Conservation (phyloP, 2,797 vertebrate genomes). For the Squalus acanthias region DNA sequence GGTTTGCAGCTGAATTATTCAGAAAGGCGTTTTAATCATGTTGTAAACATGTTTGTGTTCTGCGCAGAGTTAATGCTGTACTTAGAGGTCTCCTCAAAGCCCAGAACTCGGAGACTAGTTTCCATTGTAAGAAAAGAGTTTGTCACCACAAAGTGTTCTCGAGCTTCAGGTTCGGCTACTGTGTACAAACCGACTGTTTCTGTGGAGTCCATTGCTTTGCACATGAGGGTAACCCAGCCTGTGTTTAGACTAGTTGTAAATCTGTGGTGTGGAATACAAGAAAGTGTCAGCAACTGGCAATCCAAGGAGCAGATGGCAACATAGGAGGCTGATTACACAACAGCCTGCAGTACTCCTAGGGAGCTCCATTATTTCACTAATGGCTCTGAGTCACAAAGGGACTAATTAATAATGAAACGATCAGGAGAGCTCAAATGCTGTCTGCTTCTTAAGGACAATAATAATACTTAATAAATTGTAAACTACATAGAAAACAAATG, state of each 20-base stretch:
- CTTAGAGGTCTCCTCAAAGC: not conserved
- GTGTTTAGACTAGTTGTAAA: not conserved
- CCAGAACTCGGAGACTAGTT: not conserved
- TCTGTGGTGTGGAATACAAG: not conserved
- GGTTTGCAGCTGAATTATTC: constrained; percentile 18
- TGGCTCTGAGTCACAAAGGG: constrained; percentile 26
- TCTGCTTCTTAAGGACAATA: constrained; percentile 22
- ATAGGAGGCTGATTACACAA: constrained; percentile 12
- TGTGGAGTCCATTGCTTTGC: not conserved
- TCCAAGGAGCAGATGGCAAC: constrained; percentile 3
- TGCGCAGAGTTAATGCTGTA: constrained; percentile 4
- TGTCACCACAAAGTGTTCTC: not conserved
- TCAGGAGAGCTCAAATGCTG: constrained; percentile 23
- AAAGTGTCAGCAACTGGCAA: not conserved
- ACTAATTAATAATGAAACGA: constrained; percentile 36
- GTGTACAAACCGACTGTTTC: not conserved
- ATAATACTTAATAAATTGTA: constrained; percentile 29
- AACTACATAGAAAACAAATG: constrained; percentile 20
- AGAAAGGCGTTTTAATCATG: not conserved
- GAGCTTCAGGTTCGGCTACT: not conserved
- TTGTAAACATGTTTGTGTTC: constrained; percentile 1
- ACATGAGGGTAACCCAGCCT: not conserved
- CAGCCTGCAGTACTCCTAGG: not conserved
- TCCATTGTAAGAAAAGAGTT: not conserved
- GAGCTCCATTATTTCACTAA: constrained; percentile 30